Conservation (phyloP, 2,888 invertebrate genomes). For the Chrysolina americana region DNA sequence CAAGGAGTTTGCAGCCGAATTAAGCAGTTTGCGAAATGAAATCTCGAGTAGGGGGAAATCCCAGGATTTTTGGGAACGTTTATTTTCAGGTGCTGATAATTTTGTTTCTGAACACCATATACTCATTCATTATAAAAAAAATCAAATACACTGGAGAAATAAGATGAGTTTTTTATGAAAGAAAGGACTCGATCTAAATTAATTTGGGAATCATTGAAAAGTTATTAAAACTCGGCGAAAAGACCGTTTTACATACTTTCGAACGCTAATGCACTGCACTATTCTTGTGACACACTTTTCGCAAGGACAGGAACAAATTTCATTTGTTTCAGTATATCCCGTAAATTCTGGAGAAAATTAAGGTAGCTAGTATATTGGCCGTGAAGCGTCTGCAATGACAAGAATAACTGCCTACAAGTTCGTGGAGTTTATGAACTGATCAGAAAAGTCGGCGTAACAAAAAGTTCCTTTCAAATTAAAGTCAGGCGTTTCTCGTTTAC, state of each 20-base stretch:
- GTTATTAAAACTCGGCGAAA: neutral
- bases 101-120: too few species aligned
- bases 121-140: too few species aligned
- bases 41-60: too few species aligned
- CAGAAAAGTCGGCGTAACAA: neutral
- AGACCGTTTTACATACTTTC: neutral
- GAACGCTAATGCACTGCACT: neutral
- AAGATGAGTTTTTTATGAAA: too few species aligned
- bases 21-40: too few species aligned
- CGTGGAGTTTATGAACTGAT: conserved; percentile 6
- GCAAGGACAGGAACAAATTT: neutral
- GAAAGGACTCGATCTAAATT: too few species aligned
- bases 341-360: neutral
- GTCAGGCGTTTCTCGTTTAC: neutral
- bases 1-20: too few species aligned
- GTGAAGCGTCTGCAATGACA: neutral
- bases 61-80: too few species aligned
- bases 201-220: too few species aligned
- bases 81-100: too few species aligned
- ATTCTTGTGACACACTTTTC: neutral
- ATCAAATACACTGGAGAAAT: too few species aligned
- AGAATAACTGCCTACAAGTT: neutral
- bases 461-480: neutral
- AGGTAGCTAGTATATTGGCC: neutral
- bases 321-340: neutral